Evolutionary conservation across 2,888 invertebrate species (phyloP).

Genomic region (Tanytarsus gracilentus): DNA sequence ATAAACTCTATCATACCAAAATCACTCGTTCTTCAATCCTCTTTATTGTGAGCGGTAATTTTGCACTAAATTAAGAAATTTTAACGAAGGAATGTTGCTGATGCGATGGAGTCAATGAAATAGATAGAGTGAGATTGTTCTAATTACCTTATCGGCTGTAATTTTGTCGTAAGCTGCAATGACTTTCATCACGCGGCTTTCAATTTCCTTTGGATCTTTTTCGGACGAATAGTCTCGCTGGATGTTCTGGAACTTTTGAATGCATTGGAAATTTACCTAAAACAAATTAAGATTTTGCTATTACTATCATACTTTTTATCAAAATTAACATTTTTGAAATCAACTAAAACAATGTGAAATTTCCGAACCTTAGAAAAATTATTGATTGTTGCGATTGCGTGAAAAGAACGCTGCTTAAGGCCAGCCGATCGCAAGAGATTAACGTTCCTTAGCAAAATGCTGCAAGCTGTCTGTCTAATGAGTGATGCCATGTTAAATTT

Average conservation of each 20-base stretch:
- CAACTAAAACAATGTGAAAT: background rate
- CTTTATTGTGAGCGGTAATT: conserved; percentile 69
- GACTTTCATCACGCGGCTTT: conserved; percentile 77
- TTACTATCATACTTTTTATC: background rate
- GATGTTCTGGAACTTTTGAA: conserved; percentile 18
- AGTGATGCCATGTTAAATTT: conserved; percentile 8
- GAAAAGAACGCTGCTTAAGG: background rate
- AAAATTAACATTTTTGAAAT: background rate
- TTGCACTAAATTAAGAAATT: conserved; percentile 60
- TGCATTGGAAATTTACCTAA: conserved; percentile 22
- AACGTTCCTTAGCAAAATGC: conserved; percentile 22
- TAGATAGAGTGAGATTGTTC: conserved; percentile 21
- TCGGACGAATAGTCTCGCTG: conserved; percentile 42
- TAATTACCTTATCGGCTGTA: conserved; percentile 69
- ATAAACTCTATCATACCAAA: conserved; percentile 95
- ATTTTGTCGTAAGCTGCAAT: conserved; percentile 85
- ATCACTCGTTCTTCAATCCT: conserved; percentile 81
- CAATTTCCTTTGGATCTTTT: conserved; percentile 56
- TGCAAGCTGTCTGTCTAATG: conserved; percentile 15
- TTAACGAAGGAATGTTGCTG: conserved; percentile 48
- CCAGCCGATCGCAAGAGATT: background rate
- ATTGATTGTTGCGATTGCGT: conserved; percentile 13
- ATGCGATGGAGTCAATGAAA: conserved; percentile 41
- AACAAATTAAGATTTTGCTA: background rate
- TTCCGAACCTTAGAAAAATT: background rate